Base-by-base conservation (phyloP, 2,113 vertebrate species). In the Microcebus murinus region DNA sequence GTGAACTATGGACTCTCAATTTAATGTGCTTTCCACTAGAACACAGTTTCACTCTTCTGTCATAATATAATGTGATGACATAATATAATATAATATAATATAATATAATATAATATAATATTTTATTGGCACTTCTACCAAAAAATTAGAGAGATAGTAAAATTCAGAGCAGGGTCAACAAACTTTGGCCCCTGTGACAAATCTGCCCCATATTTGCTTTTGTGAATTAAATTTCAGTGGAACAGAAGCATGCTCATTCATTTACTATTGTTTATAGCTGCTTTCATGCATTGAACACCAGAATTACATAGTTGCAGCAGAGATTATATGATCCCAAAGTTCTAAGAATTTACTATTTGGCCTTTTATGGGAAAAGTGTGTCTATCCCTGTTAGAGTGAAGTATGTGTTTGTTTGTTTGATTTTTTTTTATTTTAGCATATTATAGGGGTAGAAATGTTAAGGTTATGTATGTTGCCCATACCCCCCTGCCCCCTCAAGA, bases 211-310 rank as follows among this genome's bases (percentile, higher is more conserved):
- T 0, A 1, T 18, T 0, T 61, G 45, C 3, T 91, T 81, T 83
- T 83, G 15, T 48, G 50, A 70, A 45, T 61, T 65, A 73, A 18
- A 42, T 50, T 50, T 80, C 81, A 70, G 25, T 67, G 31, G 0
- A n/a, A 15, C 8, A 90, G 14, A 50, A 13, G 6, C 17, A 23
- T 13, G 31, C 2, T 2, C 1, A 0, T 29, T 45, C 7, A 20
- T 34, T 55, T 55, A 23, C 13, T 76, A 25, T 45, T 86, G 3
- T 36, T 17, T 70, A 11, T 70, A 29, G 0, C 11, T 70, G 3
- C 6, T 71, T 92, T 77, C 23, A 18, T 70, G 13, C 25, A 61
- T 11, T 57, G 6, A 71, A 52, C 14, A 70, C 10, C 17, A 73
- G 29, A 59, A 13, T 21, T 76, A 31, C 27, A 3, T 48, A 15